Conservation (phyloP, 2,797 vertebrate genomes). For the Sciurus vulgaris region DNA sequence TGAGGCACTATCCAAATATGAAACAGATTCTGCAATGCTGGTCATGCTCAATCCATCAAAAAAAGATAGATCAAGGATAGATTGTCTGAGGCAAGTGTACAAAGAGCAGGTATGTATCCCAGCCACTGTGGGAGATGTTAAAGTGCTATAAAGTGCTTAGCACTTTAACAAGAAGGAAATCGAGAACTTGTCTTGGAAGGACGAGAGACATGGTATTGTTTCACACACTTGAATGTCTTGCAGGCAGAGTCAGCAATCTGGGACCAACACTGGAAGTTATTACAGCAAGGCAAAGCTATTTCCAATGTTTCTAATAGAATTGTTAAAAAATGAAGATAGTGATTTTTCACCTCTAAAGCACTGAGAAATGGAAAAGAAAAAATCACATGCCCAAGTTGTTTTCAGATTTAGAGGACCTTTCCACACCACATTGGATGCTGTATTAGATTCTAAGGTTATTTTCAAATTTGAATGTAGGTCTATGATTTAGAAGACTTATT, state of each 20-base stretch:
- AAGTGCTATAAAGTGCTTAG: not conserved
- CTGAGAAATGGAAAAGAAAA: not conserved
- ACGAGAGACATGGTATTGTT: not conserved
- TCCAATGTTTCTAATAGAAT: not conserved
- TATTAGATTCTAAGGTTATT: slow-evolving; percentile 49
- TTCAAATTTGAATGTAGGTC: slow-evolving; percentile 53
- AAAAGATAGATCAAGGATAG: not conserved
- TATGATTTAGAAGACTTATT: slow-evolving; percentile 45
- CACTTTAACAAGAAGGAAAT: slow-evolving; percentile 46
- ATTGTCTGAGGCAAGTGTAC: not conserved
- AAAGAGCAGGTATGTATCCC: not conserved
- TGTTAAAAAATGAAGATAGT: not conserved
- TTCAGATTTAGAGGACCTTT: slow-evolving; percentile 25
- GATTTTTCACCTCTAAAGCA: not conserved
- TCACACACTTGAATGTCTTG: not conserved
- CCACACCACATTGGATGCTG: not conserved
- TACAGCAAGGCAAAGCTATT: not conserved
- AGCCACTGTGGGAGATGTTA: not conserved
- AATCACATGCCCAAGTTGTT: not conserved
- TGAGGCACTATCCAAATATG: not conserved
- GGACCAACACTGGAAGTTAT: not conserved
- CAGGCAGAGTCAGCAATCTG: not conserved
- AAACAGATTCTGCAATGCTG: not conserved
- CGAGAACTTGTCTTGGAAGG: not conserved
- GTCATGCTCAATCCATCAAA: not conserved